Evolutionary conservation across 2,113 vertebrate species (phyloP).

Genomic region (Genyomyrus donnyi): DNA sequence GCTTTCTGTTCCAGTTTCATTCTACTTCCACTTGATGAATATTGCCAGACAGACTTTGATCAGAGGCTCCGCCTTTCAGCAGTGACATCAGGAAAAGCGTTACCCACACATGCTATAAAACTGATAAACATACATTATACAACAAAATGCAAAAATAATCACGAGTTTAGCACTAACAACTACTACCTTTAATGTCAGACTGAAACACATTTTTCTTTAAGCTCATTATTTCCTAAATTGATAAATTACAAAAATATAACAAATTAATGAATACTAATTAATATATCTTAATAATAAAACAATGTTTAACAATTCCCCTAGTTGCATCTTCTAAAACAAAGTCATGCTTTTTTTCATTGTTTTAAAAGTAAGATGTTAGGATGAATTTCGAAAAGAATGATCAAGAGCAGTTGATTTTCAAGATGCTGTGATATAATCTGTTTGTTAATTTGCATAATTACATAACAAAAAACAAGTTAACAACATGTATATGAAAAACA

Average conservation of each 20-base stretch:
- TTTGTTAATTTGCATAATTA: background rate
- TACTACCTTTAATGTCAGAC: background rate
- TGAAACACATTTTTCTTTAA: background rate
- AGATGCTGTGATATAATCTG: background rate
- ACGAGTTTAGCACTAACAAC: background rate
- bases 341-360: background rate
- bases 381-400: background rate
- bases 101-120: background rate
- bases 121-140: background rate
- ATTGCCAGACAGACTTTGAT: background rate
- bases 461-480: background rate
- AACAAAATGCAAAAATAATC: background rate
- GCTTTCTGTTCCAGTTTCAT: background rate
- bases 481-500: background rate
- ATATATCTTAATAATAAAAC: background rate
- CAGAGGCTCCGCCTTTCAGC: background rate
- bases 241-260: background rate
- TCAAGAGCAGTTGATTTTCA: background rate
- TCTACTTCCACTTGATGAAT: background rate
- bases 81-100: background rate
- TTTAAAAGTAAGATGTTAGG: background rate
- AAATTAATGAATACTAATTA: background rate
- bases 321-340: background rate
- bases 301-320: background rate
- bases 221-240: background rate